A percentile compares a stretch with the other conserved stretches of the same genome.
Evolutionary conservation across 2,888 invertebrate species (phyloP).

Genomic region (Ditula angustiorana): DNA sequence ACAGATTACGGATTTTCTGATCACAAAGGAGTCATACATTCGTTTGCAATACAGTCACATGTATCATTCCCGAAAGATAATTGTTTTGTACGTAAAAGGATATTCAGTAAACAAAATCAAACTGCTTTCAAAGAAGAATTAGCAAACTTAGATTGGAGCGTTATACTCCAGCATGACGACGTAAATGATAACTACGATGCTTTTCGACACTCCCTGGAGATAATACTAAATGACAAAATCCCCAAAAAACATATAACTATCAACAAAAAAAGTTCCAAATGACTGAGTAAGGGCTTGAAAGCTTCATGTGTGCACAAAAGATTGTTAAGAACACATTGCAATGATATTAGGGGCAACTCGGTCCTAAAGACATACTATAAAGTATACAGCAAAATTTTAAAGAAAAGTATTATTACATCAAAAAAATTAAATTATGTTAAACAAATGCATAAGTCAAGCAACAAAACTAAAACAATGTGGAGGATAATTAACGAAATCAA

Average conservation of each 20-base stretch:
- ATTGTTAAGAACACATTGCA: not conserved
- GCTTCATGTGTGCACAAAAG: not conserved
- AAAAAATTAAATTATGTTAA: not conserved
- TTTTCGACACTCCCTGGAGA: not conserved
- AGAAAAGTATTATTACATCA: not conserved
- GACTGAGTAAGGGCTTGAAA: not conserved
- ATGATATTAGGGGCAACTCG: not conserved
- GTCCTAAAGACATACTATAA: not conserved
- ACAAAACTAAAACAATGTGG: constrained; percentile 14
- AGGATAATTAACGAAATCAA: not conserved
- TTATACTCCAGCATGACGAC: not conserved
- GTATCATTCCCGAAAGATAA: too few relatives aligned
- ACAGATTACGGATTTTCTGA: too few relatives aligned
- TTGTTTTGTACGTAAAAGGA: not conserved
- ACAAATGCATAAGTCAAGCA: not conserved
- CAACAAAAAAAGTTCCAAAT: too few relatives aligned
- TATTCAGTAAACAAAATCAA: not conserved
- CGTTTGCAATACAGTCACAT: too few relatives aligned
- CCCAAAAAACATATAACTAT: not conserved
- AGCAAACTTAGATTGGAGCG: not conserved
- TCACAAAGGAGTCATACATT: too few relatives aligned
- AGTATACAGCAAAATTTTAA: not conserved
- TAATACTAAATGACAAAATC: not conserved
- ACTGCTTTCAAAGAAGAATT: not conserved
- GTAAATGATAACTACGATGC: not conserved